Base-by-base conservation (phyloP, 2,113 vertebrate species). In the Micronycteris hirsuta region DNA sequence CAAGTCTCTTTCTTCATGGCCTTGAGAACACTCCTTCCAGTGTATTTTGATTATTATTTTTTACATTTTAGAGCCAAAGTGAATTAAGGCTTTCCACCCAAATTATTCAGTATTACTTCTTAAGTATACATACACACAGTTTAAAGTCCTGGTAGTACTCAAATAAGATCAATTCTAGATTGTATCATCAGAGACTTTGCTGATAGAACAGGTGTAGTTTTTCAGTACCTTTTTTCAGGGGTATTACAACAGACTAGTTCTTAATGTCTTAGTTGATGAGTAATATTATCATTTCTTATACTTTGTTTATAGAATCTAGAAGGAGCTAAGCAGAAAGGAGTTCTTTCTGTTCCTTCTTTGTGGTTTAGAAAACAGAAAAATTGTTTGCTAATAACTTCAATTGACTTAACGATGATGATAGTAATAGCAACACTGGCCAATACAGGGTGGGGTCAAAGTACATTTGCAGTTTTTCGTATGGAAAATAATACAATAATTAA, bases 291-390 rank as follows among this genome's bases (percentile, higher is more conserved):
- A 47, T 45, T 80, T 83, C 24, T 89, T 94, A 3, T n/a, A 54
- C 56, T 86, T 93, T 95, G 36, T 82, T 77, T 92, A 74, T 77
- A 89, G 31, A 90, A 28, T 85, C 4, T 52, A 73, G 73, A 54
- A 94, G 33, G 22, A 88, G 52, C n/a, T 68, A 56, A 92, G 65
- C 28, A 95, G 58, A 86, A 84, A 41, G 49, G 52, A 78, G 11
- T 94, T 11, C 17, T 70, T 81, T 73, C n/a, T 63, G 24, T 84
- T 91, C 56, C 12, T 84, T 83, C 33, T 81, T 89, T 67, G 76
- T 38, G 45, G 70, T 65, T 96, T 94, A 93, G 63, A 83, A 93
- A 88, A 86, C 45, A 95, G 33, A 90, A 91, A 43, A 65, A 36
- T 16, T 96, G 54, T 70, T 91, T 17, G 47, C 52, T 91, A 49